These are phyloP conservation scores for Sylvietta virens DNA, from an alignment of 2,113 vertebrate species.

Conservation along the genomic window DNA sequence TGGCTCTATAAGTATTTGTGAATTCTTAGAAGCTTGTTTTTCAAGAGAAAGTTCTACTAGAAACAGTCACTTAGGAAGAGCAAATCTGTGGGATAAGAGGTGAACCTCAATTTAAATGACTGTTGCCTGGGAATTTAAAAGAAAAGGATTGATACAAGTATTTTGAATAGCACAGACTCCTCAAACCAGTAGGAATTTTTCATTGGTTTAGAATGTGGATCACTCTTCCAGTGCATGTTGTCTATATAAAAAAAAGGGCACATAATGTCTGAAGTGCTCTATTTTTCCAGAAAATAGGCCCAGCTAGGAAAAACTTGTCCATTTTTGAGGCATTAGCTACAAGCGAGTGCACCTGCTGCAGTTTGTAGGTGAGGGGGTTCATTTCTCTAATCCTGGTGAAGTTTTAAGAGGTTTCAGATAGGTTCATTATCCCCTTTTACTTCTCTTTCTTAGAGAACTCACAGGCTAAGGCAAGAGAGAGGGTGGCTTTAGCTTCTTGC, in stretches of 20 bases:
- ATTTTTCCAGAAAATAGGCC: neutral
- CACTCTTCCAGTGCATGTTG: neutral
- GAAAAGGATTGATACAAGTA: neutral
- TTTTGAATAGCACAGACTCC: neutral
- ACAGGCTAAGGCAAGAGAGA: neutral
- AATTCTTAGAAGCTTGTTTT: conserved; percentile 4
- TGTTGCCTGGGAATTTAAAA: neutral
- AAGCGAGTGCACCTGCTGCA: neutral
- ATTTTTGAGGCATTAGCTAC: neutral
- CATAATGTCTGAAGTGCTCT: neutral
- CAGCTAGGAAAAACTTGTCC: neutral
- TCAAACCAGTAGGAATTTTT: neutral
- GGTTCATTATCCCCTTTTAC: neutral
- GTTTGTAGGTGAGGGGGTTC: neutral
- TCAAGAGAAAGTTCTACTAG: neutral
- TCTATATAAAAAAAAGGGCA: neutral
- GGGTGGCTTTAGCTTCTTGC: neutral
- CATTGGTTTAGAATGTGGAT: neutral
- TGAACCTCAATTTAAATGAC: neutral
- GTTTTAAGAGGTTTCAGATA: neutral
- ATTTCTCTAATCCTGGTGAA: neutral
- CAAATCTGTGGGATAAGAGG: neutral
- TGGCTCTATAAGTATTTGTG: neutral
- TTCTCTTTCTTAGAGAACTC: neutral
- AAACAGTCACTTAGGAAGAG: neutral